A percentile compares a stretch with the other conserved stretches of the same genome.
phyloP scores from a whole-genome alignment of 2,888 invertebrate species.

The Zygothrica quintamaculata region DNA sequence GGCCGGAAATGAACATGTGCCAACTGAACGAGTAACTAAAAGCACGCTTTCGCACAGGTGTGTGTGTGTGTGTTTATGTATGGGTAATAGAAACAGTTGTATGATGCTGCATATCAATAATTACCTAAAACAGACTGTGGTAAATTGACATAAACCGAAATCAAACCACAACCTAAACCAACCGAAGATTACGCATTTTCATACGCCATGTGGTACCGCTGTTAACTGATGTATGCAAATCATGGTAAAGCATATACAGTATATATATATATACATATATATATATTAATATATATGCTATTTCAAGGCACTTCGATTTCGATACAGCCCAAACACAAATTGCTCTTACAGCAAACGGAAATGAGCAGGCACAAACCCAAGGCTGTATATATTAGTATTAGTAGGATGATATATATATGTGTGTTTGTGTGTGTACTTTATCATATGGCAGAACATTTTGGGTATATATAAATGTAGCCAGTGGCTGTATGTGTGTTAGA shows the following conservation, averaged over 20 bases:
- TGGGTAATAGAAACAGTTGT: slow-evolving; percentile 12
- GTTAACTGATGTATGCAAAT: slow-evolving; percentile 39
- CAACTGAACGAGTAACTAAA: slow-evolving; percentile 3
- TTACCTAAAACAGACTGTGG: slow-evolving; percentile 49
- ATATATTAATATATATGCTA: too few species aligned
- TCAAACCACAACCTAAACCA: slow-evolving; percentile 59
- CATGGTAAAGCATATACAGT: slow-evolving; percentile 30
- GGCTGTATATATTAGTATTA: slow-evolving; percentile 39
- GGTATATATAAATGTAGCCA: slow-evolving; percentile 60
- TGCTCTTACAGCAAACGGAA: slow-evolving; percentile 57
- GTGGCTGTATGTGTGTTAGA: slow-evolving; percentile 39
- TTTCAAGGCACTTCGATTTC: slow-evolving; percentile 63
- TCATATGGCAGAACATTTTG: slow-evolving; percentile 73
- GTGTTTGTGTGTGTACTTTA: slow-evolving; percentile 26
- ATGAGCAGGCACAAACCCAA: slow-evolving; percentile 60
- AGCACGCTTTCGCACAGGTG: slow-evolving; percentile 22
- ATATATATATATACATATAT: too few species aligned
- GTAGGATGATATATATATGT: slow-evolving; percentile 1
- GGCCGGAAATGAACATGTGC: slow-evolving; percentile 12
- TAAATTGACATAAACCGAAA: slow-evolving; percentile 56
- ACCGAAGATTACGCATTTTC: slow-evolving; percentile 35
- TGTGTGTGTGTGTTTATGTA: neutral
- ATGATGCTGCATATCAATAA: slow-evolving; percentile 64
- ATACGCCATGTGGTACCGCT: slow-evolving; percentile 15
- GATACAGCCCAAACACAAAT: slow-evolving; percentile 38